Evolutionary conservation across 2,888 invertebrate species (phyloP), one percentile per base, ranked within the genome.

Genomic region (Drosophila rubida): DNA sequence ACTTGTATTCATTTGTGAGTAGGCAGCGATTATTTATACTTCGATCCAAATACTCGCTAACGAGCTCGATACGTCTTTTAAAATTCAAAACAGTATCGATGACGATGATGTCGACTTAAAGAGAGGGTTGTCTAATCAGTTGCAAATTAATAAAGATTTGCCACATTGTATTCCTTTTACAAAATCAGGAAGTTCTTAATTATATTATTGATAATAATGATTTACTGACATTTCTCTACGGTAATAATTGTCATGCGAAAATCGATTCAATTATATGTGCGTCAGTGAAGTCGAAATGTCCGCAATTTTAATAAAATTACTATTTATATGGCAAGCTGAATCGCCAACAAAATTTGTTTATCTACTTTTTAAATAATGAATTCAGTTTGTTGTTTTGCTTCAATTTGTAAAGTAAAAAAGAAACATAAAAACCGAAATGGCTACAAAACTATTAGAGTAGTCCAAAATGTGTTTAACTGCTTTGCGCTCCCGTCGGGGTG

Each of bases 101-200:
- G 19, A 19, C 19, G 37, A 13, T 23, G 35, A 22, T 37, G 16
- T 46, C 13, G 46, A 25, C 19, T 19, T 19, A 19, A 19, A 19
- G 22, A 9, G 53, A 74, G 88, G 61, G 79, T 71, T 67, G 76
- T 14, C 42, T 32, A 48, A 49, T 39, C 27, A 67, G 53, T 69
- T 61, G 9, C 7, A 19, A 37, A 41, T 16, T 1, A 16, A 16
- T 45, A 19, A 19, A 4, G 30, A 9, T 30, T 13, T 13, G 14
- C 0, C n/a, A 7, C 35, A 7, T 14, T 37, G 14, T 37, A 14
- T 5, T 25, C 25, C 25, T 3, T 30, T 1, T 30, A 30, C 2
- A 30, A 30, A 30, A 30, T 9, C 30, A 14, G 35, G 35, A 37
- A 37, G 13, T 37, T 14, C 35, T 37, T 37, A 32, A 32, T 32